Evolutionary conservation across 53 echinoderm and acorn worm species (phyloP).

Genomic region (Temnopleurus reevesii): DNA sequence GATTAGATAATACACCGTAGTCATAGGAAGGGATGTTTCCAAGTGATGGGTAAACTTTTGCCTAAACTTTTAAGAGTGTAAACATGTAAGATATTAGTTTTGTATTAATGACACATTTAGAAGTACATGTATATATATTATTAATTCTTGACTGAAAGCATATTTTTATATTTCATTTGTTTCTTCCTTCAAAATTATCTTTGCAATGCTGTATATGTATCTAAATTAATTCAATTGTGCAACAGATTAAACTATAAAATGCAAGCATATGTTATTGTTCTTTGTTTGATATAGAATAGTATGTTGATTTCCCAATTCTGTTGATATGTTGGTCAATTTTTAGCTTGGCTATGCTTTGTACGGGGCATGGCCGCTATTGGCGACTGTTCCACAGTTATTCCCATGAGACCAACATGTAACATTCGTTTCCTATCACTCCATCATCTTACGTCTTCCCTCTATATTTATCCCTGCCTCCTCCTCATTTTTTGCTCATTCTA

Average conservation of each 20-base stretch:
- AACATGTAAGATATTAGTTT: neutral
- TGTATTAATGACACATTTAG: neutral
- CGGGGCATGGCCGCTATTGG: too few species aligned
- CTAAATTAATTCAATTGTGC: constrained; percentile 2
- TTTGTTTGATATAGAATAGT: neutral
- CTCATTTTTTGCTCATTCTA: too few species aligned
- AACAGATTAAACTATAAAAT: neutral
- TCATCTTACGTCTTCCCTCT: too few species aligned
- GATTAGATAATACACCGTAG: too few species aligned
- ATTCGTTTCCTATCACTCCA: too few species aligned
- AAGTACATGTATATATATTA: neutral
- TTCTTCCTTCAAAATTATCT: neutral
- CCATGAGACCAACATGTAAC: too few species aligned
- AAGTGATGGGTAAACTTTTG: neutral
- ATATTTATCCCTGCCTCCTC: too few species aligned
- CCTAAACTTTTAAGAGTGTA: neutral
- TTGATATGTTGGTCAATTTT: too few species aligned
- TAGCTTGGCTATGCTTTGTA: too few species aligned
- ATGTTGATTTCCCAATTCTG: too few species aligned
- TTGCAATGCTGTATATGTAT: constrained; percentile 13
- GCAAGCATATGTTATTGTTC: neutral
- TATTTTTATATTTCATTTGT: constrained; percentile 16
- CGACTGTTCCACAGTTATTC: too few species aligned
- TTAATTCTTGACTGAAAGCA: neutral
- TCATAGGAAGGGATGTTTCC: too few species aligned